Evolutionary conservation across 2,113 vertebrate genomes (phyloP).

Genomic region (human): GRCh38 chr7:49156501-49157000

Average conservation of each 20-base stretch:
- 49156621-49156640: neutral
- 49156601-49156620: too few relatives aligned
- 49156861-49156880: neutral
- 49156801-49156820: neutral
- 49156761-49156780: neutral
- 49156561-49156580: neutral
- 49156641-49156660: neutral
- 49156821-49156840: neutral
- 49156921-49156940: neutral
- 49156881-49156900: neutral
- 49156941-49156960: too few relatives aligned
- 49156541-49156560: neutral
- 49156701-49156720: neutral
- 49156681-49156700: too few relatives aligned
- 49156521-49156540: neutral
- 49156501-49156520: neutral
- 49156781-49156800: neutral
- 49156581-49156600: neutral
- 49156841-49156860: neutral
- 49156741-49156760: neutral
- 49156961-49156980: too few relatives aligned
- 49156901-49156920: neutral
- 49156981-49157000: too few relatives aligned
- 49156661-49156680: too few relatives aligned
- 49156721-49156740: neutral